Base-by-base conservation (phyloP, 2,888 invertebrate genomes). In the Macaria liturata region DNA sequence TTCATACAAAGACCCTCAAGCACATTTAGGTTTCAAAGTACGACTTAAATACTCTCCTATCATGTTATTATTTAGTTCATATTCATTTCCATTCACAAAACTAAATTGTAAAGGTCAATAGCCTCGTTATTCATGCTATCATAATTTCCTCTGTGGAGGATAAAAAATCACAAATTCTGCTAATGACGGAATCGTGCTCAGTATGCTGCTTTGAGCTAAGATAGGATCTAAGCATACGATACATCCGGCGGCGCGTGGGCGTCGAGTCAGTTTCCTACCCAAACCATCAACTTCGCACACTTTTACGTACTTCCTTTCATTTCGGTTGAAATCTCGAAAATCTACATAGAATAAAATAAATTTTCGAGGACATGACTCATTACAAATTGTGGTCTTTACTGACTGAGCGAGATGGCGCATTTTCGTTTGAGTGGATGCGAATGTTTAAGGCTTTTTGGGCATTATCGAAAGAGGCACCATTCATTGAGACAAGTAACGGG, bases 401-500 rank as follows among this genome's bases (percentile, higher is more conserved):
- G 9, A 44, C 30, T 20, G 61, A 51, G 59, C 40, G 34, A 62
- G 71, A 74, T 67, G 75, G 76, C 69, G 68, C 66, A 79, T 65
- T 72, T 78, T 82, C 61, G 66, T 67, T 55, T 70, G 66, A 66
- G 61, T 60, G 42, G 51, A 66, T 50, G 62, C 61, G 64, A 70
- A 74, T 73, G 66, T 78, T 76, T 80, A 76, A 80, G 77, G 69
- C 81, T 72, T 82, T 82, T 83, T 80, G 75, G 80, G 75, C 72
- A 75, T 76, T 76, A 75, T 78, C 68, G 69, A 74, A 77, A 77
- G 81, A 83, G 81, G 80, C 79, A 84, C 84, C 86, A 88, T 88
- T 88, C 89, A 90, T 89, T 89, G 83, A 90, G 85, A 85, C 82
- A 86, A 88, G 84, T 89, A 89, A 89, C 89, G 89, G 89, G 81